Base-by-base conservation (phyloP, 2,888 invertebrate species). In the Ectropis crepuscularia region DNA sequence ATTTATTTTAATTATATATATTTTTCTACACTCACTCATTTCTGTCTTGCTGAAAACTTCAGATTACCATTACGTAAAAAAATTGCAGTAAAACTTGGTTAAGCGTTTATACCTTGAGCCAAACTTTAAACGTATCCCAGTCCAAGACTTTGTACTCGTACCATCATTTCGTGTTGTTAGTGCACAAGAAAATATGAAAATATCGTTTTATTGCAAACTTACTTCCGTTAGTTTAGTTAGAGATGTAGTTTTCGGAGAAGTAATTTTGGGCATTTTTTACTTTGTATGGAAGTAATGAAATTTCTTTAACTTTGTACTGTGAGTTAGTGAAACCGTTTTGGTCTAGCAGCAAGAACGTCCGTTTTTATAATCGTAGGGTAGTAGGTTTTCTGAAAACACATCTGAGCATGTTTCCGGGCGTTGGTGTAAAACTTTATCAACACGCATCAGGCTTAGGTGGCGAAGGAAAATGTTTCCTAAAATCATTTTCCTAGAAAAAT, bases 111-210 rank as follows among this genome's bases (percentile, higher is more conserved):
- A 2, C 43, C 69, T 76, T 74, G 55, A 5, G 11, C 75, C 80
- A 74, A 50, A 55, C 64, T 65, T 65, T 60, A 77, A 82, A 79
- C 81, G 79, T 82, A 83, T 82, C 79, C 76, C 78, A 83, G 83
- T 80, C 79, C 74, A 74, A 85, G 86, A 83, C 86, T 86, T 85
- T 78, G 80, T 82, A 76, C 79, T 71, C 74, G 81, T 79, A 75
- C 79, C 85, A 83, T 83, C 85, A 81, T 82, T 83, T 74, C 76
- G 74, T 75, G 83, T 87, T 83, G 83, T 84, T 87, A 86, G 82
- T 82, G 80, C 78, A 65, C 64, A 63, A 70, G 76, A 79, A 82
- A 84, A 85, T 86, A 86, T 84, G 82, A 88, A 87, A 87, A 86
- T 85, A 87, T 82, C 81, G 82, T 82, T 82, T 82, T 86, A 82